phyloP scores from a whole-genome alignment of 53 echinoderm and acorn worm species.

The Apostichopus leukothele region DNA sequence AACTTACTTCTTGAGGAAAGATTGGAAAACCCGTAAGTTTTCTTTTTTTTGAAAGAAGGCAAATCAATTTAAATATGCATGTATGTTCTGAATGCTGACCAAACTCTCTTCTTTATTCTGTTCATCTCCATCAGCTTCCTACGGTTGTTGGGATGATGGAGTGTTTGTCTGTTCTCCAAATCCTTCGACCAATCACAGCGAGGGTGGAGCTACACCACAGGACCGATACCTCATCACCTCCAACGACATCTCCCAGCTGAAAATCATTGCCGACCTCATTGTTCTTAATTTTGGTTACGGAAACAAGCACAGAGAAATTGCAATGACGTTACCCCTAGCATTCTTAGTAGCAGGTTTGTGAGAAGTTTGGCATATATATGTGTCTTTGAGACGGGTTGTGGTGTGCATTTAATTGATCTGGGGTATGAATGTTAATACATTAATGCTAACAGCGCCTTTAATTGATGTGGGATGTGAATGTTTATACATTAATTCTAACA shows the following conservation, averaged over 20 bases:
- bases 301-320: slow-evolving; percentile 67
- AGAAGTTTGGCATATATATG: not conserved
- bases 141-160: slow-evolving; percentile 57
- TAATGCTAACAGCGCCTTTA: too few relatives aligned
- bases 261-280: slow-evolving; percentile 71
- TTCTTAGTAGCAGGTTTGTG: slow-evolving; percentile 83
- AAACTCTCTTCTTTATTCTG: too few relatives aligned
- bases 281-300: slow-evolving; percentile 93
- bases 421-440: too few relatives aligned
- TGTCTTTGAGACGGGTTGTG: too few relatives aligned
- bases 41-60: too few relatives aligned
- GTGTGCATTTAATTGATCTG: too few relatives aligned
- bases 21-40: too few relatives aligned
- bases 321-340: slow-evolving; percentile 65
- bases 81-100: too few relatives aligned
- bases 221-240: slow-evolving; percentile 66
- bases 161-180: slow-evolving; percentile 76
- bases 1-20: too few relatives aligned
- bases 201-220: slow-evolving; percentile 60
- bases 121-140: slow-evolving; percentile 23
- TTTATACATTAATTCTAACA: too few relatives aligned
- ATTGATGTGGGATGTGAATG: too few relatives aligned
- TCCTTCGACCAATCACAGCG: slow-evolving; percentile 59
- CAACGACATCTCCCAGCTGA: slow-evolving; percentile 71
- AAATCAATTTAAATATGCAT: too few relatives aligned